Conservation (phyloP, 2,888 invertebrate genomes). For the Elysia crispata region DNA sequence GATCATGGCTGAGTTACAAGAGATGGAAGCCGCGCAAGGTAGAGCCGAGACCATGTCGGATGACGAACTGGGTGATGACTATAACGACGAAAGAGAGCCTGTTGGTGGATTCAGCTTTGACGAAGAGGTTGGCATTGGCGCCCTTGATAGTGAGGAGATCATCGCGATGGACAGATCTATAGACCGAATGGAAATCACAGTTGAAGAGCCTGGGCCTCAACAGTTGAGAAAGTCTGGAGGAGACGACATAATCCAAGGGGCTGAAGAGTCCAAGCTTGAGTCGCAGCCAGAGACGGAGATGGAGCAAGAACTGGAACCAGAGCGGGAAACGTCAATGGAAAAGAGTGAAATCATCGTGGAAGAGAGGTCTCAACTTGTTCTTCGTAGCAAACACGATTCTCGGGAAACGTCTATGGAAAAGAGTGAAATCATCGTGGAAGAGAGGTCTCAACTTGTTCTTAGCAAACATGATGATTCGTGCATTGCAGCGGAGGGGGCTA, state of each 20-base stretch:
- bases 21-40: slow-evolving; percentile 42
- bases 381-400: too few species aligned
- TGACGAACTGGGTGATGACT: slow-evolving; percentile 61
- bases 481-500: not conserved
- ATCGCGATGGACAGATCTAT: slow-evolving; percentile 23
- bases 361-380: too few species aligned
- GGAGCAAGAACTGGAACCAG: too few species aligned
- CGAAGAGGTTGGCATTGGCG: not conserved
- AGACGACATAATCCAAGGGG: too few species aligned
- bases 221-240: not conserved
- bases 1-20: slow-evolving; percentile 50
- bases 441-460: too few species aligned
- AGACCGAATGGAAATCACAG: slow-evolving; percentile 31
- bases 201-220: slow-evolving; percentile 20
- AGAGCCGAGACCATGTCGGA: slow-evolving; percentile 53
- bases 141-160: not conserved
- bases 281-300: not conserved
- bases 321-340: too few species aligned
- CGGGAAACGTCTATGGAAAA: too few species aligned
- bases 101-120: not conserved
- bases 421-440: too few species aligned
- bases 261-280: slow-evolving; percentile 9
- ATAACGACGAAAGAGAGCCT: slow-evolving; percentile 31
- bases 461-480: too few species aligned
- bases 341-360: too few species aligned